Evolutionary conservation across 2,888 invertebrate genomes (phyloP).

Genomic region (Parnassius smintheus): DNA sequence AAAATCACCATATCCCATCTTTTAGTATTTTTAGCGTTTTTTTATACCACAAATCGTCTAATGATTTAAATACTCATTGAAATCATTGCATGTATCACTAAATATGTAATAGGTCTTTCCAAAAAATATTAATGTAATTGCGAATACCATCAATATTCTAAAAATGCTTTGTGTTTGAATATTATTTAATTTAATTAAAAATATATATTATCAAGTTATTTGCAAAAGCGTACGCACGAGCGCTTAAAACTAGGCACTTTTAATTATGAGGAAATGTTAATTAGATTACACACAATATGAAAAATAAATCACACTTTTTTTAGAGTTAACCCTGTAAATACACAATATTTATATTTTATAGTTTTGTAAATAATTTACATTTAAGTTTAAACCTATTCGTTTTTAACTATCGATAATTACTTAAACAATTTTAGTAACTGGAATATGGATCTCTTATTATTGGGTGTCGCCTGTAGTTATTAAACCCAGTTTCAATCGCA

Average conservation of each 20-base stretch:
- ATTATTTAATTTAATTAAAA: no score
- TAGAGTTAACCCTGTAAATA: slow-evolving; percentile 44
- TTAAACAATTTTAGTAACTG: slow-evolving; percentile 10
- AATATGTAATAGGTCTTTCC: background rate
- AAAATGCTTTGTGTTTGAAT: background rate
- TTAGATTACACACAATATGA: slow-evolving; percentile 19
- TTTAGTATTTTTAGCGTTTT: no score
- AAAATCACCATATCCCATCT: no score
- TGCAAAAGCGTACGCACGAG: background rate
- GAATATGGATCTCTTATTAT: slow-evolving; percentile 23
- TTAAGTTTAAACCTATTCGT: slow-evolving; percentile 24
- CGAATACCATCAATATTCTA: background rate
- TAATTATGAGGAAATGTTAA: background rate
- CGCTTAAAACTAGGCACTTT: slow-evolving; percentile 8
- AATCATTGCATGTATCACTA: background rate
- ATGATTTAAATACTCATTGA: background rate
- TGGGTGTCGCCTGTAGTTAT: slow-evolving; percentile 8
- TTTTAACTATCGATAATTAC: background rate
- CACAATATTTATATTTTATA: slow-evolving; percentile 40
- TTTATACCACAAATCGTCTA: background rate
- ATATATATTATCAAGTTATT: background rate
- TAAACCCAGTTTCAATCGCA: slow-evolving; percentile 1
- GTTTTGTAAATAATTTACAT: slow-evolving; percentile 33
- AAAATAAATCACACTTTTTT: slow-evolving; percentile 35
- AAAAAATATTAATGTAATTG: background rate